phyloP scores from a whole-genome alignment of 2,888 invertebrate species.

The Parelbella ahira region DNA sequence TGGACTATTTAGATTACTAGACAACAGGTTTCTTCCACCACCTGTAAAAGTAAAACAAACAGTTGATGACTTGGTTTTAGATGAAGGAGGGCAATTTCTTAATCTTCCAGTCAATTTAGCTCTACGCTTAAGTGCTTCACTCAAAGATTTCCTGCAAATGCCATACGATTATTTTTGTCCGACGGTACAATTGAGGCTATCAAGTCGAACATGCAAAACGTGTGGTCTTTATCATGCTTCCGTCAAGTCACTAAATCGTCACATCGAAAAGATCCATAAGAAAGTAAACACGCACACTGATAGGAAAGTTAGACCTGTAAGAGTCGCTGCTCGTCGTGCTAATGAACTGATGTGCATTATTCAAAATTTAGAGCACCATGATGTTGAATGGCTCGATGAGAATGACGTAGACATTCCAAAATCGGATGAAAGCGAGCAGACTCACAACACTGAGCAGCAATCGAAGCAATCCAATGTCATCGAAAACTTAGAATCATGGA shows the following conservation, averaged over 20 bases:
- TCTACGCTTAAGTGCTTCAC: conserved; percentile 32
- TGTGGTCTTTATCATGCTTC: conserved; percentile 36
- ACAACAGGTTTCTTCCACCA: conserved; percentile 30
- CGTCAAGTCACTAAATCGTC: conserved; percentile 38
- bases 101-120: conserved; percentile 36
- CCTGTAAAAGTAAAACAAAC: conserved; percentile 30
- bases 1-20: conserved; percentile 29
- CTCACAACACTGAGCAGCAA: conserved; percentile 46
- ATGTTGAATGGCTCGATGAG: conserved; percentile 37
- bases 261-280: conserved; percentile 37
- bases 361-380: conserved; percentile 35
- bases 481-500: conserved; percentile 34
- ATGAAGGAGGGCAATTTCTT: conserved; percentile 31
- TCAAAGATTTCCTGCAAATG: conserved; percentile 34
- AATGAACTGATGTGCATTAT: conserved; percentile 26
- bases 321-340: neutral
- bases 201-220: conserved; percentile 37
- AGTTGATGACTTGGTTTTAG: conserved; percentile 31
- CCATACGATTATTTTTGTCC: conserved; percentile 33
- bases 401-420: conserved; percentile 34
- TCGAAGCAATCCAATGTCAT: conserved; percentile 47
- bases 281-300: conserved; percentile 9
- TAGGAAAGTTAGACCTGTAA: neutral
- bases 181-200: conserved; percentile 34
- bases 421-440: conserved; percentile 34